These are phyloP conservation scores for Octomys mimax DNA, from an alignment of 2,797 vertebrate genomes.

Conservation along the genomic window DNA sequence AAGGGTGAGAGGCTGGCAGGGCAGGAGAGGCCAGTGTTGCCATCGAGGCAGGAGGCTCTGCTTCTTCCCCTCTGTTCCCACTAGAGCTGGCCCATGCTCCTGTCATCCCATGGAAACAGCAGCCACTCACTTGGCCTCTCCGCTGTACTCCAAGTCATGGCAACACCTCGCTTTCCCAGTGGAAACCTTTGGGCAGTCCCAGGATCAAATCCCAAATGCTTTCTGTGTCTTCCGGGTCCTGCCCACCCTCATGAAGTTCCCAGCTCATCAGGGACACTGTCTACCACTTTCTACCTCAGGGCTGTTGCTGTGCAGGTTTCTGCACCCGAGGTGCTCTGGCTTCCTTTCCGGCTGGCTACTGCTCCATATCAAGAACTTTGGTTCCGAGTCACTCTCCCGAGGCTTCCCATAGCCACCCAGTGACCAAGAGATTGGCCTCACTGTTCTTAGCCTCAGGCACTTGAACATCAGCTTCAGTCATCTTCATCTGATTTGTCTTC, in stretches of 20 bases:
- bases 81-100: neutral
- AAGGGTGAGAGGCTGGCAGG: neutral
- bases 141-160: neutral
- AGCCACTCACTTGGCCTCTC: neutral
- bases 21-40: neutral
- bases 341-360: neutral
- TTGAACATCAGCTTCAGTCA: neutral
- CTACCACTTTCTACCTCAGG: too few species aligned
- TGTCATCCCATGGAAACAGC: neutral
- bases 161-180: neutral
- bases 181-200: neutral
- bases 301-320: too few species aligned
- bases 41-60: too few species aligned
- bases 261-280: too few species aligned
- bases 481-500: neutral
- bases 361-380: neutral
- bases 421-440: neutral
- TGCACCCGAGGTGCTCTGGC: too few species aligned
- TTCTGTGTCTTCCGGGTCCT: neutral
- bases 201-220: neutral
- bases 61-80: too few species aligned
- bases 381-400: neutral
- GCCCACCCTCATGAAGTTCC: neutral
- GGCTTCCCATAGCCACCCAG: neutral
- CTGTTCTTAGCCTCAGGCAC: neutral